Evolutionary conservation across 2,888 invertebrate species (phyloP).

Genomic region (Helicoverpa assulta): DNA sequence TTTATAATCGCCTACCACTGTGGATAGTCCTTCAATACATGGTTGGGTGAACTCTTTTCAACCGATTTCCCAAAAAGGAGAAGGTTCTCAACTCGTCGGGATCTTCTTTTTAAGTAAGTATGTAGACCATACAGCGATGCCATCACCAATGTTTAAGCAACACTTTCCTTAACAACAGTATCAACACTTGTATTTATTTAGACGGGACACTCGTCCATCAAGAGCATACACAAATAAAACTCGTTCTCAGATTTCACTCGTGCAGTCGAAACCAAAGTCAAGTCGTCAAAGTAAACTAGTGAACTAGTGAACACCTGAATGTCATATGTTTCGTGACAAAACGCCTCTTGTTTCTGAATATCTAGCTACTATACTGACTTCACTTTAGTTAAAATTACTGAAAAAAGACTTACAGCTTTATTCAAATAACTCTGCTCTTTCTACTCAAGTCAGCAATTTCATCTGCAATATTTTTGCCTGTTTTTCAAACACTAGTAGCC

Average conservation of each 20-base stretch:
- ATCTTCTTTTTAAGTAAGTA: no score
- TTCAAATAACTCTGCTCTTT: no score
- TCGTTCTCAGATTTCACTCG: slow-evolving; percentile 74
- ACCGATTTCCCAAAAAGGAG: not conserved
- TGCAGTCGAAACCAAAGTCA: slow-evolving; percentile 55
- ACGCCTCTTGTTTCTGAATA: slow-evolving; percentile 9
- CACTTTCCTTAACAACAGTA: slow-evolving; percentile 50
- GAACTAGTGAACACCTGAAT: slow-evolving; percentile 29
- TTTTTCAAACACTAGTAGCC: no score
- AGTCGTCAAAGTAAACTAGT: not conserved
- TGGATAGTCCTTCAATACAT: no score
- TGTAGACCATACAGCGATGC: not conserved
- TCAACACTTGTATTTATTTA: slow-evolving; percentile 50
- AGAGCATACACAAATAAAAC: slow-evolving; percentile 69
- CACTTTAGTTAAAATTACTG: no score
- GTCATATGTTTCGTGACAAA: slow-evolving; percentile 23
- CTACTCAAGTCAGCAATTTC: no score
- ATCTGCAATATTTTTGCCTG: no score
- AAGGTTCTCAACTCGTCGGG: no score
- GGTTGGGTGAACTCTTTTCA: not conserved
- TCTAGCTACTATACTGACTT: not conserved
- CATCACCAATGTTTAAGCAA: slow-evolving; percentile 9
- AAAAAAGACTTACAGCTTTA: no score
- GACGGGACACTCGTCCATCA: slow-evolving; percentile 50
- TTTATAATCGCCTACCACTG: no score